Evolutionary conservation across 2,888 invertebrate genomes (phyloP), one percentile per base, ranked within the genome.

Genomic region (Pollenia griseotomentosa): DNA sequence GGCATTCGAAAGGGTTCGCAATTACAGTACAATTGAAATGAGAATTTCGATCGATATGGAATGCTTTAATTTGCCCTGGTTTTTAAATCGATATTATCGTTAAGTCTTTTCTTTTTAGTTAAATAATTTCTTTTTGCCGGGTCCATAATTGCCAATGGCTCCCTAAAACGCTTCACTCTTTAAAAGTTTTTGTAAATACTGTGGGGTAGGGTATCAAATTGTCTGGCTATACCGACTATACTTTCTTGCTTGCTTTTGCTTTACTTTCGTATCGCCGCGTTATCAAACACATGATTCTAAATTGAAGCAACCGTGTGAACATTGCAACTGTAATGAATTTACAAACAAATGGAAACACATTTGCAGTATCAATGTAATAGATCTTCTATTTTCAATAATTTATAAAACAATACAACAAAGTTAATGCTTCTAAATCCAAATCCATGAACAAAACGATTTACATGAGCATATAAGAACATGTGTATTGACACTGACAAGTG

Each of bases 401-500:
- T 75, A 65, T 75, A 83, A 86, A 83, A 79, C 73, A 70, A 77
- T 63, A 71, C 61, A 86, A 59, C 51, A 82, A 19, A 68, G 42
- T 33, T 46, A 71, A 65, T 89, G 40, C 89, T 89, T 90, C 89
- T 90, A 88, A 61, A 42, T 68, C 42, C 66, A 75, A 51, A 44
- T 65, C 46, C 63, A 79, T 61, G 51, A 70, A 68, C 10, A 63
- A 9, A 73, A 55, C 40, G 42, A 42, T 66, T 16, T 71, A 44
- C 44, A 23, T 82, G n/a, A 55, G 16, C 40, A 59, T 53, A 42
- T 53, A 23, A 33, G 23, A 33, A 33, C 16, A 44, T 75, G 12
- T 65, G 59, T 70, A 70, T 83, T 85, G 87, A 86, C 91, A 89
- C 73, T 92, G 91, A 91, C 91, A 91, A 91, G 89, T 90, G 90